Percentiles rank a stretch among this genome's conserved stretches.
These are phyloP conservation scores for Lycia hirtaria DNA, from an alignment of 2,888 invertebrate species.

Conservation along the genomic window DNA sequence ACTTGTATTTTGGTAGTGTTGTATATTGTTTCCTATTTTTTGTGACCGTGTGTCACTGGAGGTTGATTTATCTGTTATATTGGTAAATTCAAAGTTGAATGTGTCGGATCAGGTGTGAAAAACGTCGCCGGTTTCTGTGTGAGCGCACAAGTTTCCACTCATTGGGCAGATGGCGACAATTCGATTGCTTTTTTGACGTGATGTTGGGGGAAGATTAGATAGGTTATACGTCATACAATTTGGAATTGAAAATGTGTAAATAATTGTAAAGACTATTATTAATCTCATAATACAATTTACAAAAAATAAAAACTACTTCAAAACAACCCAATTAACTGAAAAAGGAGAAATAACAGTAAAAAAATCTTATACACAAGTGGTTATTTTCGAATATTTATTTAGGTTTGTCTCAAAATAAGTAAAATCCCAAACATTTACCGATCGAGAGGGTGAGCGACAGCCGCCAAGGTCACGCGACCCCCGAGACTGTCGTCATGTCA, in stretches of 20 bases:
- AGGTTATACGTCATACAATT: not conserved
- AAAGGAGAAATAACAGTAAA: too few relatives aligned
- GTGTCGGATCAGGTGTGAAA: conserved; percentile 65
- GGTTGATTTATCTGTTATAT: conserved; percentile 44
- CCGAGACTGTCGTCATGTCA: conserved; percentile 36
- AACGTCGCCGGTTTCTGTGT: conserved; percentile 57
- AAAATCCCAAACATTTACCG: conserved; percentile 20
- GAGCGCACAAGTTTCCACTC: conserved; percentile 47
- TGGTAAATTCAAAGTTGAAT: conserved; percentile 57
- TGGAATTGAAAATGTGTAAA: not conserved
- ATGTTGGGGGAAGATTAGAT: conserved; percentile 6
- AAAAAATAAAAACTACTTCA: too few relatives aligned
- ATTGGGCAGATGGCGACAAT: conserved; percentile 39
- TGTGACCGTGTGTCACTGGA: conserved; percentile 17
- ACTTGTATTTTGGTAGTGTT: too few relatives aligned
- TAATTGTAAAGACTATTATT: too few relatives aligned
- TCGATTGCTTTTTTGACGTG: conserved; percentile 36
- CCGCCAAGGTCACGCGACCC: conserved; percentile 44
- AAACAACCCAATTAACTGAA: too few relatives aligned
- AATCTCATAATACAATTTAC: too few relatives aligned
- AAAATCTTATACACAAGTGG: not conserved
- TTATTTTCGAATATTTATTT: conserved; percentile 3
- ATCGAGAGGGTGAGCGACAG: conserved; percentile 2
- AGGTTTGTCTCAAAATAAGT: conserved; percentile 18
- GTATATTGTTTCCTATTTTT: not conserved